These are phyloP conservation scores for Lottia scabra DNA, from an alignment of 2,888 invertebrate genomes.

Conservation along the genomic window DNA sequence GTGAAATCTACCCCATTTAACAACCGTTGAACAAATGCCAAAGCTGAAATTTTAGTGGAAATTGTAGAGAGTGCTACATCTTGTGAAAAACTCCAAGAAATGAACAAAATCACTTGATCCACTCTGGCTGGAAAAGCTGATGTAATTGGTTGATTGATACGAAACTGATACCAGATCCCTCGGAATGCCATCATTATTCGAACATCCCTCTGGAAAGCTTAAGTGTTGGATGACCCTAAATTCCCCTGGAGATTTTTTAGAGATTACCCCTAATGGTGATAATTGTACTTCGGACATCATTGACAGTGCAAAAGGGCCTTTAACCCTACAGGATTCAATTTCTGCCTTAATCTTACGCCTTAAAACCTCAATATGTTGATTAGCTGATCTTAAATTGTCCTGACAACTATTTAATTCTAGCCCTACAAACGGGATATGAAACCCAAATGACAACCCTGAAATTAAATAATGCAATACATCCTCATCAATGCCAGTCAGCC, in stretches of 20 bases:
- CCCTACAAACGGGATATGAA: background rate
- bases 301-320: background rate
- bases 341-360: background rate
- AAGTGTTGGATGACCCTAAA: background rate
- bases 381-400: background rate
- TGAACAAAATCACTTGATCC: no score
- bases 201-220: background rate
- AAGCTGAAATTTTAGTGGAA: no score
- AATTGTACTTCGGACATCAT: background rate
- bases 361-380: background rate
- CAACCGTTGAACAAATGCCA: no score
- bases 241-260: no score
- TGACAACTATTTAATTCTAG: background rate
- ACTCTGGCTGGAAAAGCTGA: no score
- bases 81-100: no score
- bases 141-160: background rate
- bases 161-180: background rate
- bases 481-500: no score
- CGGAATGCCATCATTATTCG: background rate
- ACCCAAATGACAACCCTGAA: background rate
- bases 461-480: no score
- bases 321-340: background rate
- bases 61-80: no score
- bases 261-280: background rate
- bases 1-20: no score